phyloP scores from a whole-genome alignment of 1,140 invertebrate genomes.

The Drosophila nasuta region DNA sequence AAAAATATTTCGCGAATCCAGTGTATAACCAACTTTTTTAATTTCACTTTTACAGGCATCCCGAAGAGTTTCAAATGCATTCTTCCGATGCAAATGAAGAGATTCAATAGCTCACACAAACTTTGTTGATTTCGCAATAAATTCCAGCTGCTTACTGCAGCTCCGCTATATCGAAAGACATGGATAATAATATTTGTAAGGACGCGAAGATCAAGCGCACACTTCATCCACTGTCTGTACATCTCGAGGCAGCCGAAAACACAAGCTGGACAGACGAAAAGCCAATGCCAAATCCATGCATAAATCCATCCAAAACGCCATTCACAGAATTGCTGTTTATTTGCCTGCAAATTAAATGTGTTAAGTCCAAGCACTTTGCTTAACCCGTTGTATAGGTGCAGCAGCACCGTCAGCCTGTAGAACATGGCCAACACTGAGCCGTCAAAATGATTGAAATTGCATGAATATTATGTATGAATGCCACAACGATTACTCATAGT shows the following conservation, averaged over 20 bases:
- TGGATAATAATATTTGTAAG: no score
- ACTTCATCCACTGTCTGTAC: no score
- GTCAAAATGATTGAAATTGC: background rate
- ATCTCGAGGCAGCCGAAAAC: no score
- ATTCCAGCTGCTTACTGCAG: no score
- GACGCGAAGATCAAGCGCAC: no score
- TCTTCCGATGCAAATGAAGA: background rate
- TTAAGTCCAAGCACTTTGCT: conserved; percentile 1
- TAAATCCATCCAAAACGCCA: background rate
- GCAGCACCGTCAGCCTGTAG: background rate
- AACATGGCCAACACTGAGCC: background rate
- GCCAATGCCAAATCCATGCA: background rate
- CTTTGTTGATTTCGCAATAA: background rate
- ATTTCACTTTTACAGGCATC: background rate
- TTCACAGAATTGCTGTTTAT: background rate
- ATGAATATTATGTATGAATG: background rate
- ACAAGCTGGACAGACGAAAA: background rate
- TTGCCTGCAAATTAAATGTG: background rate
- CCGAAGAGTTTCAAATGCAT: conserved; percentile 12
- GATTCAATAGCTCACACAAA: background rate
- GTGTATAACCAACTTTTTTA: no score
- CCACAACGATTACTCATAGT: background rate
- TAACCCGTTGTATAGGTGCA: background rate
- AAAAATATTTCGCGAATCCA: no score
- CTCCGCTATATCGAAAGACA: no score